Conservation (phyloP, 2,888 invertebrate species). For the Drosophila neutralis region DNA sequence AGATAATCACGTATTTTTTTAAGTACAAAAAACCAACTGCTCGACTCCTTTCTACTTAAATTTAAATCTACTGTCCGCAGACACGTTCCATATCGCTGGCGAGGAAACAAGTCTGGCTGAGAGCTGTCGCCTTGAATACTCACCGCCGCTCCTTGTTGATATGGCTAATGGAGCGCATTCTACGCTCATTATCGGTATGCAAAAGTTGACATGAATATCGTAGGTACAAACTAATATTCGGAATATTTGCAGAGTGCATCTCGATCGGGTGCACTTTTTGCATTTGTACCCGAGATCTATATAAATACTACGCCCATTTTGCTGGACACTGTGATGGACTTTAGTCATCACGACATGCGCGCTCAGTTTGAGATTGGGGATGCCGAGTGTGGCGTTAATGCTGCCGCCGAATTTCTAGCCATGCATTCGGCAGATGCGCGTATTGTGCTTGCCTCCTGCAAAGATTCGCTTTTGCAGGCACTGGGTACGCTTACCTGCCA, state of each 20-base stretch:
- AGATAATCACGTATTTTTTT: background rate
- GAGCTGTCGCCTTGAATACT: slow-evolving; percentile 87
- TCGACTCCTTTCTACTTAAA: background rate
- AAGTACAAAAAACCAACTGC: background rate
- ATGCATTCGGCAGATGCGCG: slow-evolving; percentile 91
- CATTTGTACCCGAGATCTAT: slow-evolving; percentile 89
- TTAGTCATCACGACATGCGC: slow-evolving; percentile 83
- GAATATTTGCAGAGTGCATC: slow-evolving; percentile 85
- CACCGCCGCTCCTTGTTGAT: slow-evolving; percentile 86
- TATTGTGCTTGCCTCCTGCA: slow-evolving; percentile 90
- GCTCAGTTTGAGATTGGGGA: slow-evolving; percentile 85
- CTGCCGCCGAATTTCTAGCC: slow-evolving; percentile 90
- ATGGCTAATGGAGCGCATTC: slow-evolving; percentile 86
- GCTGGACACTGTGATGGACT: slow-evolving; percentile 84
- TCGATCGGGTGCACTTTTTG: slow-evolving; percentile 86
- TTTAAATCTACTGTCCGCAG: slow-evolving; percentile 48
- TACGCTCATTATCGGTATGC: slow-evolving; percentile 84
- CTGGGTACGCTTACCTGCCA: slow-evolving; percentile 92
- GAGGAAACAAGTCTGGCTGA: slow-evolving; percentile 88
- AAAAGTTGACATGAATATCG: background rate
- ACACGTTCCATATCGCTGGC: slow-evolving; percentile 87
- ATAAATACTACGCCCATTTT: slow-evolving; percentile 86
- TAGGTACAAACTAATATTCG: background rate
- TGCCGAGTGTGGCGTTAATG: slow-evolving; percentile 87
- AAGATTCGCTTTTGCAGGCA: slow-evolving; percentile 91